phyloP scores from a whole-genome alignment of 1,140 invertebrate genomes.

The Drosophila equinoxialis region DNA sequence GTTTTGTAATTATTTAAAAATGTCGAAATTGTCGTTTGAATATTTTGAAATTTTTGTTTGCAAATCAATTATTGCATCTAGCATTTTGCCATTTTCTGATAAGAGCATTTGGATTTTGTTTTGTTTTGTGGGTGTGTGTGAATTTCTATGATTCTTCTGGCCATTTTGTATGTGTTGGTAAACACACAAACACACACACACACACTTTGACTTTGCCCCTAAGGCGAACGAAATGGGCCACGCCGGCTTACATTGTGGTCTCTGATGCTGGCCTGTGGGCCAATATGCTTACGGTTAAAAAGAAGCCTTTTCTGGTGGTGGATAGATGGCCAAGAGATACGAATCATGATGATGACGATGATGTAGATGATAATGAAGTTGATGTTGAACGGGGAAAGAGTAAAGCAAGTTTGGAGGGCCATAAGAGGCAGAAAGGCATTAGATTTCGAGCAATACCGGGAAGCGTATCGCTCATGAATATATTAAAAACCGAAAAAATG shows the following conservation, averaged over 20 bases:
- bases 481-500: slow-evolving; percentile 67
- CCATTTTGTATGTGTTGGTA: slow-evolving; percentile 11
- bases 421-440: slow-evolving; percentile 42
- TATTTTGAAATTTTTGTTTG: no score
- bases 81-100: neutral
- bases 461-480: slow-evolving; percentile 76
- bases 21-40: no score
- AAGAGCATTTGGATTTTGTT: slow-evolving; percentile 4
- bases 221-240: slow-evolving; percentile 73
- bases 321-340: slow-evolving; percentile 54
- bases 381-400: no score
- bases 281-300: slow-evolving; percentile 71
- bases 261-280: slow-evolving; percentile 15
- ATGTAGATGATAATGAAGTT: no score
- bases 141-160: neutral
- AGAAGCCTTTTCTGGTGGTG: slow-evolving; percentile 48
- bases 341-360: slow-evolving; percentile 11
- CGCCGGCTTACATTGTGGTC: slow-evolving; percentile 58
- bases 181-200: slow-evolving; percentile 24
- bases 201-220: slow-evolving; percentile 46
- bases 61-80: neutral
- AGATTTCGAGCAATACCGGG: slow-evolving; percentile 78
- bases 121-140: neutral
- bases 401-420: neutral
- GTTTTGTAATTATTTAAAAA: no score